Percentiles rank a stretch among this genome's conserved stretches.
These are phyloP conservation scores for Anthopleura xanthogrammica DNA, from an alignment of 92 coral and sea anemone species.

Conservation along the genomic window DNA sequence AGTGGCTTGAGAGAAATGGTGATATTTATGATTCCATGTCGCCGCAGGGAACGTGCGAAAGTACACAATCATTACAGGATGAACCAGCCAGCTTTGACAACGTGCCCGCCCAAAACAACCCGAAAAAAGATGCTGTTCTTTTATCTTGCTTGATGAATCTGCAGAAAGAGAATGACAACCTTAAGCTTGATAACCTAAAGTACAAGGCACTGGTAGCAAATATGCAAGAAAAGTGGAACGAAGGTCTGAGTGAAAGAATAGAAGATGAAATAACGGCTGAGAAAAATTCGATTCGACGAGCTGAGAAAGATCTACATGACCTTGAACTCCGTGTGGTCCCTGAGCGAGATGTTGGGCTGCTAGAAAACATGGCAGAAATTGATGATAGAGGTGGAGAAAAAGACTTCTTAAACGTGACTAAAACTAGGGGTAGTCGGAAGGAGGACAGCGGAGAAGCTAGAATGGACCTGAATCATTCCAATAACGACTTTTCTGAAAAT, in stretches of 20 bases:
- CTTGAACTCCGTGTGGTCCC: slow-evolving; percentile 11
- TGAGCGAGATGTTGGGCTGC: slow-evolving; percentile 4
- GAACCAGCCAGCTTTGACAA: background rate
- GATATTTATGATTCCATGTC: background rate
- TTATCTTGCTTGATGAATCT: slow-evolving; percentile 27
- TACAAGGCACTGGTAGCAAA: background rate
- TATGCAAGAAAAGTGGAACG: background rate
- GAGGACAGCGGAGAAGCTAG: slow-evolving; percentile 7
- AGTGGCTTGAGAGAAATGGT: background rate
- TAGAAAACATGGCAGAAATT: background rate
- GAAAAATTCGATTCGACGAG: background rate
- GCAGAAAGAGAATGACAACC: slow-evolving; percentile 38
- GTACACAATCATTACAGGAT: background rate
- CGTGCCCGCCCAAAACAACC: background rate
- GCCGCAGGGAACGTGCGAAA: background rate
- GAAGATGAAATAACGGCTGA: slow-evolving; percentile 6
- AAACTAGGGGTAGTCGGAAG: background rate
- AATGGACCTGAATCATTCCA: background rate
- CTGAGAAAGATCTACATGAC: slow-evolving; percentile 7
- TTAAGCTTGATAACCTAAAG: slow-evolving; percentile 32
- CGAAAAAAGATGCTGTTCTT: slow-evolving; percentile 17
- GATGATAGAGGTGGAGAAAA: background rate
- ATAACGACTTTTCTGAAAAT: background rate
- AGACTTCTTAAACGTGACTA: background rate
- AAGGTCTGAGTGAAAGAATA: background rate